phyloP scores from a whole-genome alignment of 2,888 invertebrate genomes.

The Byasa hedistus region DNA sequence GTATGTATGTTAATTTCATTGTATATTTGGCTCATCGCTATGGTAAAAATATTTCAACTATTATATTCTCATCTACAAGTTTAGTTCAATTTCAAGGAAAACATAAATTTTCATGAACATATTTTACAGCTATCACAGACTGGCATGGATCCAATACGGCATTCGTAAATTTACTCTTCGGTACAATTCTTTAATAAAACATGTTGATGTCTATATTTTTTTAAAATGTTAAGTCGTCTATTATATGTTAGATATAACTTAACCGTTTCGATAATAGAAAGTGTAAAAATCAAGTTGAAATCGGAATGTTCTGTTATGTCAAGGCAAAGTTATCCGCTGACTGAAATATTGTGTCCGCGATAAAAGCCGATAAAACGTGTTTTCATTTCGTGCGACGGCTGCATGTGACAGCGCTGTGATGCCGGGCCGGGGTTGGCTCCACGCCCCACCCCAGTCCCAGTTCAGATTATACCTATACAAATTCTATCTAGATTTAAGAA shows the following conservation, averaged over 20 bases:
- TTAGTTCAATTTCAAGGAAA: constrained; percentile 19
- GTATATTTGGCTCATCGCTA: background rate
- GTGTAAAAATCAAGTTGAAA: constrained; percentile 34
- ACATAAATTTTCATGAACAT: constrained; percentile 11
- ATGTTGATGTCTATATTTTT: constrained; percentile 1
- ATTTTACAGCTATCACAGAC: constrained; percentile 19
- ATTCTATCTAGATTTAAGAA: background rate
- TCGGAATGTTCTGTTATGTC: constrained; percentile 43
- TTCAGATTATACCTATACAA: constrained; percentile 1
- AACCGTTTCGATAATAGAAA: constrained; percentile 5
- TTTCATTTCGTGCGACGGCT: constrained; percentile 54
- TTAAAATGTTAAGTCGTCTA: background rate
- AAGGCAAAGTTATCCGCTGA: constrained; percentile 44
- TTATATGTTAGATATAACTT: constrained; percentile 12
- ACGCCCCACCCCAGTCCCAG: constrained; percentile 27
- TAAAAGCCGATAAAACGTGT: constrained; percentile 60
- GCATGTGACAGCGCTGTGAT: constrained; percentile 57
- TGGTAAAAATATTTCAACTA: constrained; percentile 3
- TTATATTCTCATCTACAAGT: constrained; percentile 17
- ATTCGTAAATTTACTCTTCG: constrained; percentile 17
- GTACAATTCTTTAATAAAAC: constrained; percentile 15
- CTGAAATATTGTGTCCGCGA: constrained; percentile 53
- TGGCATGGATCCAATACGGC: constrained; percentile 25
- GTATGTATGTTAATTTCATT: too few species aligned
- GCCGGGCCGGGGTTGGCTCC: constrained; percentile 44